A percentile compares a stretch with the other conserved stretches of the same genome.
Evolutionary conservation across 1,140 invertebrate genomes (phyloP).

Genomic region (Samia ricini): DNA sequence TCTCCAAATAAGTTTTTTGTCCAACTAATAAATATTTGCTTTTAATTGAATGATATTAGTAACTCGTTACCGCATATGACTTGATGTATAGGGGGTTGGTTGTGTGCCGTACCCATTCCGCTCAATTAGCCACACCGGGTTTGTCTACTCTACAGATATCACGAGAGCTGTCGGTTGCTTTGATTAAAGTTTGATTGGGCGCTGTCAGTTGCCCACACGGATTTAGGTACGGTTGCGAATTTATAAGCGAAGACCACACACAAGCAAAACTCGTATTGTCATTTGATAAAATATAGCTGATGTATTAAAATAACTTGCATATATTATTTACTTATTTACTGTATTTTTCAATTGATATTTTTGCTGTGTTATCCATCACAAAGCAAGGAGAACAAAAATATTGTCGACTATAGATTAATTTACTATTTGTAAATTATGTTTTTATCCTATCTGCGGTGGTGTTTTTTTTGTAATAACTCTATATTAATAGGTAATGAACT

Average conservation of each 20-base stretch:
- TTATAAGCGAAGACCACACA: slow-evolving; percentile 11
- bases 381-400: too few species aligned
- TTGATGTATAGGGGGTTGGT: neutral
- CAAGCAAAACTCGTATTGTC: slow-evolving; percentile 19
- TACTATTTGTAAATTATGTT: too few species aligned
- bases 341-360: too few species aligned
- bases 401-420: too few species aligned
- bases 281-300: neutral
- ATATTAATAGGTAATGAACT: too few species aligned
- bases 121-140: slow-evolving; percentile 51
- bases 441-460: too few species aligned
- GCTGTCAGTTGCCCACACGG: slow-evolving; percentile 41
- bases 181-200: slow-evolving; percentile 59
- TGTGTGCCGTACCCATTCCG: slow-evolving; percentile 40
- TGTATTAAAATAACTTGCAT: slow-evolving; percentile 9
- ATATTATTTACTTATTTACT: slow-evolving; percentile 11
- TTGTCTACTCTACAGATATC: slow-evolving; percentile 34
- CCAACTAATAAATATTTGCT: too few species aligned
- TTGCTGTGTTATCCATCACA: too few species aligned
- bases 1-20: too few species aligned
- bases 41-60: neutral
- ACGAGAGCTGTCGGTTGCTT: slow-evolving; percentile 43
- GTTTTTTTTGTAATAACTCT: too few species aligned
- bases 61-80: neutral
- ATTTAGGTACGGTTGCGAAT: slow-evolving; percentile 33